Conservation (phyloP, 2,888 invertebrate species). For the Macrophya annulata region DNA sequence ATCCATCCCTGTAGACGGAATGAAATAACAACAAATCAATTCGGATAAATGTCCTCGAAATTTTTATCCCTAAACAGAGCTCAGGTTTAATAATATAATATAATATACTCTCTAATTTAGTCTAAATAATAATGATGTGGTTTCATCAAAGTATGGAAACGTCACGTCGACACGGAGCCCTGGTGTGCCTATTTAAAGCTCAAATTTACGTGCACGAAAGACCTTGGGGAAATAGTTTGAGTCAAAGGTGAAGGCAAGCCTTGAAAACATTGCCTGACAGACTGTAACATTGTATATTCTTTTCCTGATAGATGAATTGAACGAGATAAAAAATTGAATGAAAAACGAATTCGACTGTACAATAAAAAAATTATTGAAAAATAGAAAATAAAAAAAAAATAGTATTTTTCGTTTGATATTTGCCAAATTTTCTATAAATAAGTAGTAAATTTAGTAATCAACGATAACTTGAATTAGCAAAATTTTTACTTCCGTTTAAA, state of each 20-base stretch:
- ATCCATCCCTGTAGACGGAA: not conserved
- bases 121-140: slow-evolving; percentile 12
- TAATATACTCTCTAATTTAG: not conserved
- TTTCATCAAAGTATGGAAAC: slow-evolving; percentile 29
- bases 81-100: not conserved
- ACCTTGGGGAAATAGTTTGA: slow-evolving; percentile 26
- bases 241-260: slow-evolving; percentile 30
- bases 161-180: slow-evolving; percentile 15
- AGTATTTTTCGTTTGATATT: too few relatives aligned
- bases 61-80: not conserved
- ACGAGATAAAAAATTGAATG: not conserved
- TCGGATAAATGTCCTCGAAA: not conserved
- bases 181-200: slow-evolving; percentile 11
- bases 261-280: not conserved
- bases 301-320: not conserved
- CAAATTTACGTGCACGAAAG: slow-evolving; percentile 37
- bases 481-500: not conserved
- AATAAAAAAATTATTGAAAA: too few relatives aligned
- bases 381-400: too few relatives aligned
- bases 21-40: not conserved
- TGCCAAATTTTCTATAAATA: too few relatives aligned
- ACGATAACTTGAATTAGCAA: too few relatives aligned
- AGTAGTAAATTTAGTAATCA: too few relatives aligned
- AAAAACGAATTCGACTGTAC: too few relatives aligned
- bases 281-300: not conserved